Evolutionary conservation across 2,797 vertebrate species (phyloP).

Genomic region (Gymnocypris eckloni): DNA sequence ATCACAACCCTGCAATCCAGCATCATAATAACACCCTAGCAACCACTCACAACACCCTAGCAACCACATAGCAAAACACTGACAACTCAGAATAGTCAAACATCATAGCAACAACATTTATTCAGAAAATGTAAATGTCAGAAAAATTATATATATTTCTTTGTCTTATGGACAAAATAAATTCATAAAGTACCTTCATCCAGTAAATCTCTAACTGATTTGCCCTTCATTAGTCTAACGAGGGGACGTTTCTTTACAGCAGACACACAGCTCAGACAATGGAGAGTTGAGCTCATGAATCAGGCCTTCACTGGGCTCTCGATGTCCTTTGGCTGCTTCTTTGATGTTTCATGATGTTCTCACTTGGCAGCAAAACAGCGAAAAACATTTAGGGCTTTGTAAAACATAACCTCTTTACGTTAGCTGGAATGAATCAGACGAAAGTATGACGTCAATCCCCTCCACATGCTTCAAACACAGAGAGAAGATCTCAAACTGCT

Average conservation of each 20-base stretch:
- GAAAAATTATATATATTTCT: not conserved
- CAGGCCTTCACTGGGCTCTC: slow-evolving; percentile 56
- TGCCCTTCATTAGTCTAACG: slow-evolving; percentile 77
- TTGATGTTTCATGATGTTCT: slow-evolving; percentile 73
- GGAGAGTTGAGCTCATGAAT: not conserved
- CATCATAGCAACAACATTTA: not conserved
- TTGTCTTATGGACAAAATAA: not conserved
- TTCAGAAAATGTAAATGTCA: no score
- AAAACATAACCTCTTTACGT: slow-evolving; percentile 12
- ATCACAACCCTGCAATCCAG: no score
- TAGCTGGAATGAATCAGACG: not conserved
- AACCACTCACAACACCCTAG: no score
- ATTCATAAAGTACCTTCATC: not conserved
- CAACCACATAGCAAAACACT: no score
- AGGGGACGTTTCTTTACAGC: slow-evolving; percentile 76
- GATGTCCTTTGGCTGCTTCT: slow-evolving; percentile 71
- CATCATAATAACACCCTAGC: no score
- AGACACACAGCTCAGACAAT: slow-evolving; percentile 66
- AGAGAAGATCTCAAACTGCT: not conserved
- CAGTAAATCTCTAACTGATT: not conserved
- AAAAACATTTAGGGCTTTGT: not conserved
- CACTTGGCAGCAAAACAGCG: slow-evolving; percentile 72
- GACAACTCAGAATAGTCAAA: no score
- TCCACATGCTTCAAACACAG: slow-evolving; percentile 5
- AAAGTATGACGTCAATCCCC: not conserved